A percentile compares a stretch with the other conserved stretches of the same genome.
These are phyloP conservation scores for Hypsopygia costalis DNA, from an alignment of 2,888 invertebrate genomes.

Conservation along the genomic window DNA sequence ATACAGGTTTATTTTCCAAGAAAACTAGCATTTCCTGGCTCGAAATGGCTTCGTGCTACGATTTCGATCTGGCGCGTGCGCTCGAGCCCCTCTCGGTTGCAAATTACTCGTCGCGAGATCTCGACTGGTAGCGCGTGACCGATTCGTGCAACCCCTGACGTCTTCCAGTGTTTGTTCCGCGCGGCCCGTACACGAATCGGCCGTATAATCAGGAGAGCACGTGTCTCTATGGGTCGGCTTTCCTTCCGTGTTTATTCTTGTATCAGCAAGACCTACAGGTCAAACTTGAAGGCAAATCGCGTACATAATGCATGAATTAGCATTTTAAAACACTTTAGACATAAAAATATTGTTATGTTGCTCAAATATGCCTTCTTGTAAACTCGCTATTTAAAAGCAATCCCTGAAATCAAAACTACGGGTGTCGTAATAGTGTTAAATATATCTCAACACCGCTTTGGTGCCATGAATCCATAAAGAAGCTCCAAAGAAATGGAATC, in stretches of 20 bases:
- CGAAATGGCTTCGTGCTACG: slow-evolving; percentile 48
- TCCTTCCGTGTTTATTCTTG: slow-evolving; percentile 76
- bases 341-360: slow-evolving; percentile 40
- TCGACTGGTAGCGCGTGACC: slow-evolving; percentile 44
- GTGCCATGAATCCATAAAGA: slow-evolving; percentile 22
- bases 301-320: slow-evolving; percentile 60
- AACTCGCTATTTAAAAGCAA: no score
- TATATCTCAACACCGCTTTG: slow-evolving; percentile 1
- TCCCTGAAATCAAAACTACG: slow-evolving; percentile 22
- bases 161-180: slow-evolving; percentile 18
- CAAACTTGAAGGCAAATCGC: slow-evolving; percentile 67
- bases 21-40: slow-evolving; percentile 47
- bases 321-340: slow-evolving; percentile 40
- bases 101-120: slow-evolving; percentile 48
- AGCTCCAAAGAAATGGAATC: slow-evolving; percentile 21
- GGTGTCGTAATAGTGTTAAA: slow-evolving; percentile 3
- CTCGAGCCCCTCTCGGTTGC: slow-evolving; percentile 42
- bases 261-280: slow-evolving; percentile 52
- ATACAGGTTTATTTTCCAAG: slow-evolving; percentile 43
- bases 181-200: slow-evolving; percentile 28
- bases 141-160: slow-evolving; percentile 43
- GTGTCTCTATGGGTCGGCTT: slow-evolving; percentile 65
- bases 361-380: slow-evolving; percentile 24
- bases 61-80: slow-evolving; percentile 58
- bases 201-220: slow-evolving; percentile 46